Conservation (phyloP, 1,140 invertebrate species). For the Drosophila micromelanica region DNA sequence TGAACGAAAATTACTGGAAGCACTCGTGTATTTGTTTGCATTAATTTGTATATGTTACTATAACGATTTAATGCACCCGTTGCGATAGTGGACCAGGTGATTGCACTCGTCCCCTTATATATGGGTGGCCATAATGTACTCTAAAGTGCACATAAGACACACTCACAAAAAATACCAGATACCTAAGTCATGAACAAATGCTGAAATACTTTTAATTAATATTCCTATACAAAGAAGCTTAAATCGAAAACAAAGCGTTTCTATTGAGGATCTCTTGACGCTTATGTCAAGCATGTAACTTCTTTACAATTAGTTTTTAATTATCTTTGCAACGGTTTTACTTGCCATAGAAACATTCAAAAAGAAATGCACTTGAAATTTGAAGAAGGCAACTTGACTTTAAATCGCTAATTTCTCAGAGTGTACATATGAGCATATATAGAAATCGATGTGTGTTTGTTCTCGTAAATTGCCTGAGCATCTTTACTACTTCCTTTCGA, state of each 20-base stretch:
- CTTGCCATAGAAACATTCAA: too few species aligned
- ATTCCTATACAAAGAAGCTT: too few species aligned
- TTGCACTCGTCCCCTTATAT: slow-evolving; percentile 54
- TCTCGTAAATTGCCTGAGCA: slow-evolving; percentile 38
- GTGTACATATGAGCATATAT: slow-evolving; percentile 3
- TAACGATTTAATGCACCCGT: slow-evolving; percentile 74
- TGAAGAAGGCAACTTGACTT: too few species aligned
- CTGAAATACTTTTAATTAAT: too few species aligned
- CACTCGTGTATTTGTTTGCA: slow-evolving; percentile 75
- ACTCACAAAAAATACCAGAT: background rate
- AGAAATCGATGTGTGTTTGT: background rate
- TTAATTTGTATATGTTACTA: slow-evolving; percentile 80
- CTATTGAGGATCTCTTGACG: too few species aligned
- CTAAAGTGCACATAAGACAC: slow-evolving; percentile 4
- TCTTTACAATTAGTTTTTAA: too few species aligned
- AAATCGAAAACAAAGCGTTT: too few species aligned
- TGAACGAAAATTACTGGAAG: slow-evolving; percentile 13
- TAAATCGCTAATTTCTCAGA: background rate
- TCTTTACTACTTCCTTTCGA: slow-evolving; percentile 67
- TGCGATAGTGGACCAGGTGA: slow-evolving; percentile 57
- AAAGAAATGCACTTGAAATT: too few species aligned
- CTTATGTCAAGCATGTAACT: too few species aligned
- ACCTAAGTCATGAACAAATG: too few species aligned
- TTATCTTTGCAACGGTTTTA: too few species aligned
- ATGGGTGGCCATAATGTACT: slow-evolving; percentile 38